A percentile compares a stretch with the other conserved stretches of the same genome.
These are phyloP conservation scores for Myxocyprinus asiaticus DNA, from an alignment of 2,113 vertebrate species.

Conservation along the genomic window DNA sequence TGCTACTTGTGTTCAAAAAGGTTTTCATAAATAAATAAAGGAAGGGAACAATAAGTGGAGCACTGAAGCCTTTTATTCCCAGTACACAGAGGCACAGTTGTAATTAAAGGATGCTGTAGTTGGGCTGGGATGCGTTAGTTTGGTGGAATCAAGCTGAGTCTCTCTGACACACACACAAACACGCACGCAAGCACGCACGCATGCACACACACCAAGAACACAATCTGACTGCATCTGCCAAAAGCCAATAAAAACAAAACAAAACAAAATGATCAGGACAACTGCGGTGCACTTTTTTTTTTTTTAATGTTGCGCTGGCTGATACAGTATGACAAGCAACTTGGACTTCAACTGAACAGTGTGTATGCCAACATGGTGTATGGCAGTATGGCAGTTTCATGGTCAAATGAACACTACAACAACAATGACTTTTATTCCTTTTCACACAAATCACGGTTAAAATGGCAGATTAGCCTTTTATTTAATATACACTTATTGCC, in stretches of 20 bases:
- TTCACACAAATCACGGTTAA: no score
- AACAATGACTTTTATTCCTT: no score
- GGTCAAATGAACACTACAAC: no score
- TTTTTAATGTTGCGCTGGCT: no score
- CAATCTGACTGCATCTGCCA: neutral
- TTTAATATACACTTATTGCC: no score
- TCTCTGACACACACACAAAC: neutral
- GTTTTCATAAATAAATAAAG: constrained; percentile 23
- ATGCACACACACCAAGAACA: neutral
- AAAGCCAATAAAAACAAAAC: neutral
- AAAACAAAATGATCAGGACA: neutral
- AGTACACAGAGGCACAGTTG: constrained; percentile 49
- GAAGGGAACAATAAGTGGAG: constrained; percentile 65
- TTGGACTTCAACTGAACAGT: no score
- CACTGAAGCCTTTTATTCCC: constrained; percentile 56
- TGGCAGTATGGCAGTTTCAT: no score
- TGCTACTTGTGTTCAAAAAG: constrained; percentile 9
- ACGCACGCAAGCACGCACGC: neutral
- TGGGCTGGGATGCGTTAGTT: constrained; percentile 10
- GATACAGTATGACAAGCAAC: no score
- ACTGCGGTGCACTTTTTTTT: no score
- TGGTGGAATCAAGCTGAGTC: constrained; percentile 29
- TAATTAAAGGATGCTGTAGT: constrained; percentile 61
- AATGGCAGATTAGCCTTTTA: no score
- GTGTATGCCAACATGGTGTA: no score